Base-by-base conservation (phyloP, 37 sponge, comb jelly and placozoan genomes). In the Theonella swinhoei region DNA sequence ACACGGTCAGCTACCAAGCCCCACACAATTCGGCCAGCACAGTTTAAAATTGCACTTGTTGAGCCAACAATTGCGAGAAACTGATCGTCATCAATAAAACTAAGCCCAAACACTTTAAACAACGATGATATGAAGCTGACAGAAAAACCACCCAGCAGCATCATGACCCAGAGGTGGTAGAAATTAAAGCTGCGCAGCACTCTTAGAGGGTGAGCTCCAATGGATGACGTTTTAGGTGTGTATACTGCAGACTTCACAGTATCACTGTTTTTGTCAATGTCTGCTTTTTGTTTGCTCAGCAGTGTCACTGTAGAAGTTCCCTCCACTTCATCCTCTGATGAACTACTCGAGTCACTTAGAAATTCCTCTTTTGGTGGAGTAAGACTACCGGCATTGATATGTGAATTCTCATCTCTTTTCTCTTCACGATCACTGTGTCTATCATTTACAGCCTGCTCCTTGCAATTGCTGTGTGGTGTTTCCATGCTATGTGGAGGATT, bases 141-240 rank as follows among this genome's bases (percentile, higher is more conserved):
- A 17, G 89, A 79, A 65, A 88, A 75, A 0, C 85, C 76, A 42
- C 75, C 88, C 29, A 38, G 43, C 33, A 94, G 20, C 22, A 94
- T 90, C 81, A 83, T 83, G 31, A 85, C 34, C 95, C 95, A 94
- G 4, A 97, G 89, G 40, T 87, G 28, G 74, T 87, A 94, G 72
- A 97, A 97, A 40, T 88, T 83, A 0, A 69, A 14, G 20, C 69
- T 80, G 33, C 71, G 80, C 19, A 97, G 37, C 5, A 97, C 24
- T 39, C 91, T 77, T 7, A 64, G 47, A 25, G 97, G 97, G 24
- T 47, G 54, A 14, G 54, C 14, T 7, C 54, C 54, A 17, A 17
- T 47, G 11, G 14, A 17, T 47, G 54, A 7, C 7, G 7, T 47
- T 17, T 47, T 14, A 47, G 7, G 11, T 17, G 54, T 47, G 54